phyloP scores from a whole-genome alignment of 1,140 invertebrate genomes.

The Scaptomyza graminum region DNA sequence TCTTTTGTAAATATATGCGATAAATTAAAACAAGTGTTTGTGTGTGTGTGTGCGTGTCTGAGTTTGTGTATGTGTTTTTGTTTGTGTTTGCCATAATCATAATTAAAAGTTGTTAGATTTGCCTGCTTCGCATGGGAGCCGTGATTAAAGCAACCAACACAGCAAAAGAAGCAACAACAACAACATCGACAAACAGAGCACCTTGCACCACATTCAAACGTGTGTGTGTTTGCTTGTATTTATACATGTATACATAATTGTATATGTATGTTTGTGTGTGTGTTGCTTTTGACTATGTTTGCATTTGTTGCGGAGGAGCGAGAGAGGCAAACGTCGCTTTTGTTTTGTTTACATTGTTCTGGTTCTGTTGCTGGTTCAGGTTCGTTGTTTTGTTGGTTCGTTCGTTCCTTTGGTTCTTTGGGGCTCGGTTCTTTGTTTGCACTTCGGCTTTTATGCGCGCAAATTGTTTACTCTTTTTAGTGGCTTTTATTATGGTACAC shows the following conservation, averaged over 20 bases:
- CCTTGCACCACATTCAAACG: constrained; percentile 38
- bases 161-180: constrained; percentile 39
- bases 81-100: constrained; percentile 67
- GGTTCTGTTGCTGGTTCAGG: constrained; percentile 21
- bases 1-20: constrained; percentile 42
- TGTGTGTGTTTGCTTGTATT: constrained; percentile 16
- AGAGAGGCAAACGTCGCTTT: constrained; percentile 38
- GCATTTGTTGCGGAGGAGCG: constrained; percentile 47
- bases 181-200: constrained; percentile 41
- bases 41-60: constrained; percentile 39
- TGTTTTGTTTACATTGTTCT: constrained; percentile 76
- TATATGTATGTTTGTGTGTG: constrained; percentile 8
- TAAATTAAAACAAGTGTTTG: constrained; percentile 43
- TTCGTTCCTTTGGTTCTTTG: constrained; percentile 8
- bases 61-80: constrained; percentile 39
- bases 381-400: background rate
- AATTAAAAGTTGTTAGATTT: constrained; percentile 72
- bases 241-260: background rate
- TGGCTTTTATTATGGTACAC: constrained; percentile 64
- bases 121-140: constrained; percentile 7
- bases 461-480: constrained; percentile 80
- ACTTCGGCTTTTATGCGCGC: constrained; percentile 64
- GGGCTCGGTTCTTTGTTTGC: constrained; percentile 57
- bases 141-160: constrained; percentile 52
- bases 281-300: constrained; percentile 59